Base-by-base conservation (phyloP, 2,888 invertebrate species). In the Melitaea athalia region DNA sequence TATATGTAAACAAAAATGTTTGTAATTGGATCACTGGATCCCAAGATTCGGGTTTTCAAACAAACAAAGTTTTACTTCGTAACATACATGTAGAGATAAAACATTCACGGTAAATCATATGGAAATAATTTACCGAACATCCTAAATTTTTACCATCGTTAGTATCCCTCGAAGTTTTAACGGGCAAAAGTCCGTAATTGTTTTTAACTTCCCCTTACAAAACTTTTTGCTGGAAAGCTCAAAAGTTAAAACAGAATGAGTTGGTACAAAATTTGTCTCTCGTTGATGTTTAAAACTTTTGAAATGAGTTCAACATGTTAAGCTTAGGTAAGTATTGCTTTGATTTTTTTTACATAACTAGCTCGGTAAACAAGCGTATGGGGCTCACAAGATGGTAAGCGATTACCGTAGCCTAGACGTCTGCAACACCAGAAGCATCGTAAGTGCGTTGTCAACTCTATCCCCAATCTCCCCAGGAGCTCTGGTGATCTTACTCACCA, bases 131-230 rank as follows among this genome's bases (percentile, higher is more conserved):
- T n/a, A n/a, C 12, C 1, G 14, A 8, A 47, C 12, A 53, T 11
- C 12, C 24, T 55, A 14, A 55, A 55, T 55, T 55, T 33, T 55
- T 55, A 55, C 31, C 33, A 33, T 55, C 53, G 53, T 55, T 55
- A 55, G 53, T 55, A 55, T 31, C 31, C 33, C 53, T 12, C 53
- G 14, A 33, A 55, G 31, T 14, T 33, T 55, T 33, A 24, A 55
- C 31, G 53, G 53, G 52, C 52, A 24, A 55, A 55, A 55, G 31
- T 55, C 53, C 31, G 53, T 55, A 55, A 55, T 55, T 33, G 31
- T 55, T 55, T 55, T 24, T 8, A 55, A 55, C 53, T 55, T 55
- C 33, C 31, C 33, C 53, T 55, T 33, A 3, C 31, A 55, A 33
- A 55, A 55, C 31, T 55, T 52, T 52, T 12, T 14, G 11, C 53